Percentiles rank a stretch among this genome's conserved stretches.
phyloP scores from a whole-genome alignment of 2,113 vertebrate species.

The Eulacestoma nigropectus region DNA sequence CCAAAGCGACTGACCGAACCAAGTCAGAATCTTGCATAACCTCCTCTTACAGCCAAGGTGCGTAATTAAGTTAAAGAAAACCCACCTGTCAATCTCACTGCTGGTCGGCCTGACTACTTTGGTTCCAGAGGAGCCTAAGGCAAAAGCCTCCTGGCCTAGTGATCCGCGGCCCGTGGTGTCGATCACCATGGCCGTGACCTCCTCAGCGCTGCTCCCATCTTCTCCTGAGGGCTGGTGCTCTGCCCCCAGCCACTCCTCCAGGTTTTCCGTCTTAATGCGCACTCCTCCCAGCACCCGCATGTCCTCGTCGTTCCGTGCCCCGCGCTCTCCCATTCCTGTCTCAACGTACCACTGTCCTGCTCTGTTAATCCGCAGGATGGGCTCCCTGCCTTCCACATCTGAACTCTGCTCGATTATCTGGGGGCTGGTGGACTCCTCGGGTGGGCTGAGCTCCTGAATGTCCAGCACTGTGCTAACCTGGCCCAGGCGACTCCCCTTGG shows the following conservation, averaged over 20 bases:
- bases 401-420: conserved; percentile 85
- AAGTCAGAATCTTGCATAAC: background rate
- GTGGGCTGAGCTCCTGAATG: conserved; percentile 83
- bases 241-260: conserved; percentile 91
- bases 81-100: conserved; percentile 92
- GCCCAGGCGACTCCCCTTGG: conserved; percentile 76
- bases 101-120: conserved; percentile 86
- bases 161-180: conserved; percentile 88
- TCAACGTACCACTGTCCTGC: conserved; percentile 97
- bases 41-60: background rate
- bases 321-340: conserved; percentile 79
- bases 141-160: conserved; percentile 78
- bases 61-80: background rate
- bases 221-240: conserved; percentile 86
- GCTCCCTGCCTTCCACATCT: conserved; percentile 79
- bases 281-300: conserved; percentile 81
- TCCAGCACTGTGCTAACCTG: conserved; percentile 79
- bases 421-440: conserved; percentile 86
- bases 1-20: background rate
- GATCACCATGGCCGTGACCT: conserved; percentile 89
- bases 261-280: conserved; percentile 89
- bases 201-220: conserved; percentile 86
- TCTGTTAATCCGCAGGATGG: conserved; percentile 90
- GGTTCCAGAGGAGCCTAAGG: conserved; percentile 70
- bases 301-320: conserved; percentile 77